Evolutionary conservation across 30 jellyfish, hydroid and myxozoan genomes (phyloP).

Genomic region (Turritopsis rubra): DNA sequence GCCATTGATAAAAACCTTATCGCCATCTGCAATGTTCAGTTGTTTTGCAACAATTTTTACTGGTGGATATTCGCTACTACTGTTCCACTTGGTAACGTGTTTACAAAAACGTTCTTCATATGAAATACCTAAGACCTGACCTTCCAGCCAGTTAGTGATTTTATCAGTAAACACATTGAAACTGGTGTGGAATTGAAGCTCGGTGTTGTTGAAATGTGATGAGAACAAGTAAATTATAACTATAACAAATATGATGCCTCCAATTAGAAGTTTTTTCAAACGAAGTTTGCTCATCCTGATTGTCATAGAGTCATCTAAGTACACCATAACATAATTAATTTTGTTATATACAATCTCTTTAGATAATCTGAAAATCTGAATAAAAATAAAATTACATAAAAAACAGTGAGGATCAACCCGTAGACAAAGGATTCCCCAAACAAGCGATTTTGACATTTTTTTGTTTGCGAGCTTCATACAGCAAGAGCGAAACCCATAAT

Average conservation of each 20-base stretch:
- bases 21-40: slow-evolving; percentile 62
- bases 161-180: slow-evolving; percentile 6
- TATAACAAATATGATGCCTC: not conserved
- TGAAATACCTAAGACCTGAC: slow-evolving; percentile 28
- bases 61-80: slow-evolving; percentile 83
- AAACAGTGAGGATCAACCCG: too few species aligned
- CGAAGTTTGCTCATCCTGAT: not conserved
- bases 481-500: too few species aligned
- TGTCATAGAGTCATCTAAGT: not conserved
- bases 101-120: slow-evolving; percentile 41
- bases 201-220: not conserved
- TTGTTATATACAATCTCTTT: too few species aligned
- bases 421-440: too few species aligned
- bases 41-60: slow-evolving; percentile 50
- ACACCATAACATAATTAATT: not conserved
- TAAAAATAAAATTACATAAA: too few species aligned
- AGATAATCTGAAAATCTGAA: not conserved
- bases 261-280: not conserved
- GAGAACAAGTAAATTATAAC: not conserved
- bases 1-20: slow-evolving; percentile 72
- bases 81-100: slow-evolving; percentile 54
- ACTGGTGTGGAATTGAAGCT: not conserved
- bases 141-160: slow-evolving; percentile 25
- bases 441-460: too few species aligned
- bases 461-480: too few species aligned